These are phyloP conservation scores for Tursiops truncatus DNA, from an alignment of 2,113 vertebrate species.

Conservation along the genomic window DNA sequence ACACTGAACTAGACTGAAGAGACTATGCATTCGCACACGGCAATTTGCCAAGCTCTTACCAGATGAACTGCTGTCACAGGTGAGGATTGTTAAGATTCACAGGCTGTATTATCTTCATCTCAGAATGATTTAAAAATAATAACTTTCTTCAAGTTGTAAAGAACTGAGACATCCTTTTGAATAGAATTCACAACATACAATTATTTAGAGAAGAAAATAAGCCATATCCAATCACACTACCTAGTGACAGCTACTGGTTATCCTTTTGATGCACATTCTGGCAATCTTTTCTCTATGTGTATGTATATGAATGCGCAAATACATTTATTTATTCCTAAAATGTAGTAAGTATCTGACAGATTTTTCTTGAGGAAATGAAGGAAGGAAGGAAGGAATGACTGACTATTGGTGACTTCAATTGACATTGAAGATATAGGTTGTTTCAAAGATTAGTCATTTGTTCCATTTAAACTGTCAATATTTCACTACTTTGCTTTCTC, in stretches of 20 bases:
- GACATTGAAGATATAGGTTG: neutral
- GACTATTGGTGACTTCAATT: neutral
- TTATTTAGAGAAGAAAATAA: slow-evolving; percentile 36
- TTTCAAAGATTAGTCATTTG: neutral
- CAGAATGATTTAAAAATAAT: slow-evolving; percentile 40
- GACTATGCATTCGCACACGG: neutral
- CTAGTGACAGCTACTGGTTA: neutral
- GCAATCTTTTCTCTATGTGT: neutral
- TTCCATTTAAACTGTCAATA: neutral
- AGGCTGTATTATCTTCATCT: neutral
- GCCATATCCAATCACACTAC: neutral
- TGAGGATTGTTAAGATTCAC: neutral
- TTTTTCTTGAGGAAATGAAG: neutral
- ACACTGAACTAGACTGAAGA: neutral
- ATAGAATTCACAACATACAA: neutral
- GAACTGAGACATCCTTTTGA: neutral
- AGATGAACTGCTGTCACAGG: neutral
- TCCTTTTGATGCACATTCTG: neutral
- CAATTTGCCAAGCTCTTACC: neutral
- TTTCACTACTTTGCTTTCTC: neutral
- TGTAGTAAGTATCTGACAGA: neutral
- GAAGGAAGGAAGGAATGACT: neutral
- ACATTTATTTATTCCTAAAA: neutral
- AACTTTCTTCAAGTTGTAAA: neutral
- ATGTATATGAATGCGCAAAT: neutral